Base-by-base conservation (phyloP, 2,797 vertebrate genomes). In the Pseudochaenichthys georgianus region DNA sequence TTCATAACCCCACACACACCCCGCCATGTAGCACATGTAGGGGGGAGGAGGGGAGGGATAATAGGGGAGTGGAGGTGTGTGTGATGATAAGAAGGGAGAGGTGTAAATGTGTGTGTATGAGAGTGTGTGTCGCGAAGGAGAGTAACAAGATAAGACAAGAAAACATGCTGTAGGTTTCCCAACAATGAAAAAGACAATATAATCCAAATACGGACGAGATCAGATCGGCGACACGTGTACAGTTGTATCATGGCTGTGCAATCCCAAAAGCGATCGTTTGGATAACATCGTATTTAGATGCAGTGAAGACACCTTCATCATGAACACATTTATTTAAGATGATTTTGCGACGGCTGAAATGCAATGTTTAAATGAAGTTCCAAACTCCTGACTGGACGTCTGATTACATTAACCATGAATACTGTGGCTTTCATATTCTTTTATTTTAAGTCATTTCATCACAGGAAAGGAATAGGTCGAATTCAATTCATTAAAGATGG, bases 1-100 rank as follows among this genome's bases (percentile, higher is more conserved):
- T 96, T 95, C 91, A 89, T 91, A 94, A 92, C 89, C 90, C 90
- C 87, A 81, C 90, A 91, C 88, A 91, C 90, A 89, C 88, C 84
- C 73, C 58, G 47, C 72, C 85, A 86, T 88, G 89, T 94, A 93
- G 93, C 91, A 87, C 92, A 92, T 89, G 84, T 86, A 90, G 85
- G 82, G 83, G 88, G 91, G 78, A 82, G 85, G 84, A 74, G 80
- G 65, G 60, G 57, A 73, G 84, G 83, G 16, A 83, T 81, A 84
- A 77, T 76, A 67, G 48, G 62, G 66, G 65, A 61, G 71, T 74
- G 74, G 77, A 82, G 82, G 84, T 83, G 85, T 76, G 79, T 77
- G 79, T 71, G 81, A 71, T 57, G 82, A 88, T 83, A 78, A 81
- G 82, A 87, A 75, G 77, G 74, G 67, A 78, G 83, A 86, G 75